Base-by-base conservation (phyloP, 1,140 invertebrate genomes). In the Drosophila murphyi region DNA sequence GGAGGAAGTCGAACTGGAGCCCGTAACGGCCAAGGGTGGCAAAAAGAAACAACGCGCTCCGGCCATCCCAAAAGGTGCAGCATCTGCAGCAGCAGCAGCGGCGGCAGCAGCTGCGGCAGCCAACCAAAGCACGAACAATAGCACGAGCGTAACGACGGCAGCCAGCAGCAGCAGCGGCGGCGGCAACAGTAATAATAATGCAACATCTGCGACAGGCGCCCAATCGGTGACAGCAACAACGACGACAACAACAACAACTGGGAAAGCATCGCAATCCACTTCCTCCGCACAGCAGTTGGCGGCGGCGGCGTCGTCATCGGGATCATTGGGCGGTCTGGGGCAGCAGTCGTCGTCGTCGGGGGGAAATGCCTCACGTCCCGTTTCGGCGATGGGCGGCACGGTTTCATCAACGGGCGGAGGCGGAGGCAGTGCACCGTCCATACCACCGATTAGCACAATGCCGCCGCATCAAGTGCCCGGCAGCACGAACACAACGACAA, bases 1-100 rank as follows among this genome's bases (percentile, higher is more conserved):
- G 93, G 97, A 97, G 81, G 97, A 98, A 93, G 94, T 96, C 43
- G 96, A 97, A 78, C 93, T 97, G 47, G 96, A 97, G 60, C 94
- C 94, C n/a, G 95, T 96, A 1, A 93, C 94, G 67, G 93, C 94
- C 35, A 97, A 97, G 91, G 95, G 95, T 55, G 94, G 94, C 47
- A 97, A 96, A 48, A 96, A 96, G 92, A 95, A 95, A 72, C 92
- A 93, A 68, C 79, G 89, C 71, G 92, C 82, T 78, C 93, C 81
- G 79, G 92, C 78, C 76, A 91, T 74, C 79, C 74, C 91, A 20
- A 93, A 92, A 29, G 31, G 65, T 0, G 37, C 54, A 34, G 34
- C 4, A 34, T 8, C 39, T 3, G 39, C n/a, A 50, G 35, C 3
- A 35, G 82, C 79, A 47, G 77, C 54, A 93, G 93, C 93, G 93